Evolutionary conservation across 92 coral and sea anemone species (phyloP), one percentile per base, ranked within the genome.

Genomic region (Anthopleura xanthogrammica): DNA sequence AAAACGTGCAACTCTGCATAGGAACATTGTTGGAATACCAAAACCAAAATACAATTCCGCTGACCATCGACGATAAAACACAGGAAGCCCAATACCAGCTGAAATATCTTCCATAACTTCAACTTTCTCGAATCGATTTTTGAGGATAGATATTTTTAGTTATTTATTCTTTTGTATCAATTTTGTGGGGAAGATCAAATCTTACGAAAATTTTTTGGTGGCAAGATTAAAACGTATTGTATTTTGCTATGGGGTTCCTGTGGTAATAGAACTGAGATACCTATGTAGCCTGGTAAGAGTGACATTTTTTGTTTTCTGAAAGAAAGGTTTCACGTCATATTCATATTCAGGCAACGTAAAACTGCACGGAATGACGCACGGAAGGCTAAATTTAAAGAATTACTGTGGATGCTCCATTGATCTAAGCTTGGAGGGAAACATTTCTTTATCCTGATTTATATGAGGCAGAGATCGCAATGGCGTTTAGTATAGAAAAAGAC

Each of bases 401-500:
- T 22, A 20, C 70, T 22, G 29, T 2, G 29, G 39, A n/a, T 20
- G 20, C 24, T 22, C 23, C 36, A 62, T n/a, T 62, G 23, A 9
- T 22, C 70, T 62, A 20, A n/a, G 17, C 16, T 72, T 42, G 4
- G 70, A 55, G 36, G 62, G 62, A 7, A 22, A 64, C 54, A 70
- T 40, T 60, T 65, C 3, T 9, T 56, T 6, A 9, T 77, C 29
- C 68, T 77, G 19, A 17, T 48, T 40, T 12, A 14, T 65, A 13
- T 22, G 85, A 46, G 2, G 19, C 41, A 36, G 72, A 55, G 24
- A 20, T 77, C 60, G 70, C 29, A 57, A 20, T n/a, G 20, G 22
- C 83, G 40, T 68, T 29, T 24, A 83, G 20, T 71, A 93, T 93
- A 92, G 94, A 89, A 46, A 86, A 86, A 23, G 92, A 91, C 52